A percentile compares a stretch with the other conserved stretches of the same genome.
These are phyloP conservation scores for Holacanthella duospinosa DNA, from an alignment of 2,888 invertebrate genomes.

Conservation along the genomic window DNA sequence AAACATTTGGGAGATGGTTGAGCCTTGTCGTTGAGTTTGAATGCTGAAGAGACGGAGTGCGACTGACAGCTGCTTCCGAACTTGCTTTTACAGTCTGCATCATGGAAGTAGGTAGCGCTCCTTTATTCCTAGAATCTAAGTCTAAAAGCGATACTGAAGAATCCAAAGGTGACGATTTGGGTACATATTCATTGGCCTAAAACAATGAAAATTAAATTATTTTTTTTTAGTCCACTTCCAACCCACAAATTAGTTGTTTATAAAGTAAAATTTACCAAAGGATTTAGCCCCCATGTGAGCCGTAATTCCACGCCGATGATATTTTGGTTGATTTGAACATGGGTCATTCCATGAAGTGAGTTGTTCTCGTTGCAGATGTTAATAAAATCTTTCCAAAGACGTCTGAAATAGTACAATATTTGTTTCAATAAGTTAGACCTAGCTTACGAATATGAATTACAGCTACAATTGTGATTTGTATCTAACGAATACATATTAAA, in stretches of 20 bases:
- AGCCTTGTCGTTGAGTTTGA: not conserved
- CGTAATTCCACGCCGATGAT: slow-evolving; percentile 63
- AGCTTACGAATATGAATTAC: slow-evolving; percentile 1
- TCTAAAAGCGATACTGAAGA: too few relatives aligned
- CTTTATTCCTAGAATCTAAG: too few relatives aligned
- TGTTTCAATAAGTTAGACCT: too few relatives aligned
- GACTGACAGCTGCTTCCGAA: too few relatives aligned
- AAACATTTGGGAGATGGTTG: not conserved
- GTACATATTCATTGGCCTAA: not conserved
- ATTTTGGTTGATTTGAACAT: slow-evolving; percentile 55
- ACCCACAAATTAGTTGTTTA: slow-evolving; percentile 10
- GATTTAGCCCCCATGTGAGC: slow-evolving; percentile 66
- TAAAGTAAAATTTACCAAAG: too few relatives aligned
- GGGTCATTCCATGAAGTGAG: slow-evolving; percentile 61
- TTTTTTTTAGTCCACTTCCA: not conserved
- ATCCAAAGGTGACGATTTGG: too few relatives aligned
- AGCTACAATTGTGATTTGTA: slow-evolving; percentile 3
- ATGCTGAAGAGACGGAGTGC: too few relatives aligned
- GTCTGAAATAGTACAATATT: slow-evolving; percentile 43
- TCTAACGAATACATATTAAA: slow-evolving; percentile 7
- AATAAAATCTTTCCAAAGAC: slow-evolving; percentile 69
- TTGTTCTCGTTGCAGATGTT: slow-evolving; percentile 59
- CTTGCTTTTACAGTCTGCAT: too few relatives aligned
- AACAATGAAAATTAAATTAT: not conserved
- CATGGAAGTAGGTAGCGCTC: too few relatives aligned